Evolutionary conservation across 2,797 vertebrate species (phyloP), one percentile per base, ranked within the genome.

Genomic region (Sparus aurata): DNA sequence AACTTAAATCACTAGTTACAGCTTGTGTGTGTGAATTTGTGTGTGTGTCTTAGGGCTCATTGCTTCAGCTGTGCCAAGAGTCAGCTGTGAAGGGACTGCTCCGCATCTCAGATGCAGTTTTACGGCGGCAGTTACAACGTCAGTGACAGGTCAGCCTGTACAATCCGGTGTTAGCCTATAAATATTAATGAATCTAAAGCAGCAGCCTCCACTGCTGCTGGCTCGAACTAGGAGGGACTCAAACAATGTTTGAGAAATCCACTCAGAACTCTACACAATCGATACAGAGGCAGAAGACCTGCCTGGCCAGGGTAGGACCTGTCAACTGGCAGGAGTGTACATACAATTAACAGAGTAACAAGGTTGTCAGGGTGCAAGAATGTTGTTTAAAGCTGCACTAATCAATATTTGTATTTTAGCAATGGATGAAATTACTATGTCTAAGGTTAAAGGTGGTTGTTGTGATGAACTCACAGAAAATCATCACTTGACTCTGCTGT

Each of bases 101-200:
- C 34, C 38, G 73, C 71, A 68, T 63, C 78, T 59, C 11, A 63
- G 79, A 62, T 80, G 77, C 81, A 73, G 77, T 86, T 88, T 87
- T 90, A 89, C 80, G 58, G 83, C 85, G 73, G 79, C 81, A 85
- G 84, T 79, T 82, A 88, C 75, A 85, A 53, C 81, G 77, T 77
- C 43, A 0, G 77, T 73, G 86, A 85, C 86, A 86, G 84, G 85
- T 84, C 80, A 69, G 71, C 77, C 83, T 72, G 87, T 86, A 83
- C 84, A 89, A 85, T 62, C 65, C 80, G 59, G 78, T 77, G 80
- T 77, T 69, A 18, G 79, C 34, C 70, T 47, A 83, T 90, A 84
- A 91, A 92, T 91, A 91, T 92, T 83, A 87, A 91, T 89, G 78
- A 81, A 66, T 69, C 82, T 62, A 53, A 79, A 89, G 62, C 63